Evolutionary conservation across 2,888 invertebrate species (phyloP).

Genomic region (Pecten maximus): DNA sequence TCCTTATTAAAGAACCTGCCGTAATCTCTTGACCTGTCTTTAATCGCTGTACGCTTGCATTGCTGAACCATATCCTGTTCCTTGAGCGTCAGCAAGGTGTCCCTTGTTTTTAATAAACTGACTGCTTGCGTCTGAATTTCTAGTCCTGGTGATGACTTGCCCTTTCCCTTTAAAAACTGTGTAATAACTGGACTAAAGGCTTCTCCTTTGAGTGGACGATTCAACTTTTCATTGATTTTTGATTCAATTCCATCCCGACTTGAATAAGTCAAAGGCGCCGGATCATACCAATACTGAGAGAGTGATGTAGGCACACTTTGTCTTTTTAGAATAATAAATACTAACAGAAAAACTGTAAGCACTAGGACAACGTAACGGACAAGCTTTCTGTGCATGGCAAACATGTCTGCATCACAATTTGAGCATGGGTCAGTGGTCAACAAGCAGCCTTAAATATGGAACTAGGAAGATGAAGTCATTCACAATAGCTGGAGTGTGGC

Average conservation of each 20-base stretch:
- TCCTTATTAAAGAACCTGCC: constrained; percentile 52
- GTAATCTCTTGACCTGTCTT: constrained; percentile 46
- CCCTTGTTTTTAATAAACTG: not conserved
- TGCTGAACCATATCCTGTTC: constrained; percentile 40
- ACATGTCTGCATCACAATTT: not conserved
- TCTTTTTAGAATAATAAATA: not conserved
- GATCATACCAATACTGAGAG: not conserved
- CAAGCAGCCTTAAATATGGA: not conserved
- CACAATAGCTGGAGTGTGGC: not conserved
- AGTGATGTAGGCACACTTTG: not conserved
- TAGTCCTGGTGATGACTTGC: not conserved
- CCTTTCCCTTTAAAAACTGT: not conserved
- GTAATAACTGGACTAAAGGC: not conserved
- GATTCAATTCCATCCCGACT: not conserved
- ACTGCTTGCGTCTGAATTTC: not conserved
- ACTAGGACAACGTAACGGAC: not conserved
- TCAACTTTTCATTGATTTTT: not conserved
- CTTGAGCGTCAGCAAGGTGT: constrained; percentile 46
- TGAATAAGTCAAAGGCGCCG: not conserved
- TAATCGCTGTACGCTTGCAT: constrained; percentile 53
- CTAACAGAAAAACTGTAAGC: not conserved
- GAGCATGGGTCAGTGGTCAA: not conserved
- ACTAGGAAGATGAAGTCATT: not conserved
- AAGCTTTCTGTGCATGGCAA: not conserved
- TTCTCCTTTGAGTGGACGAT: not conserved